Conservation (phyloP, 2,888 invertebrate genomes). For the Drosophila paracracens region DNA sequence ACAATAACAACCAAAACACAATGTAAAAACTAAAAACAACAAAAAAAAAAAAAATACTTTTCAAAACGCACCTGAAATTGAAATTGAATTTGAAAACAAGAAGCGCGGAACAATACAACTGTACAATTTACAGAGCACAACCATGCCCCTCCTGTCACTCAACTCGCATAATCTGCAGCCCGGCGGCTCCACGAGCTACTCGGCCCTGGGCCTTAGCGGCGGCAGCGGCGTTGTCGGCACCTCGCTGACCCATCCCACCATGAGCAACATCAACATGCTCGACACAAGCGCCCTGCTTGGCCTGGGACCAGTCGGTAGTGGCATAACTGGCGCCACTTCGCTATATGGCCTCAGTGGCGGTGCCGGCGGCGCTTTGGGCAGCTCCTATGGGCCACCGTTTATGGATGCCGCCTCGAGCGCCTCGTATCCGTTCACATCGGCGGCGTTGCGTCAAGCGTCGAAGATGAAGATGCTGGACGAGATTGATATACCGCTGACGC, state of each 20-base stretch:
- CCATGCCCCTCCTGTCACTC: constrained; percentile 87
- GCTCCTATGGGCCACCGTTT: constrained; percentile 81
- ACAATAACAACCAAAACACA: constrained; percentile 35
- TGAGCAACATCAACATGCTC: constrained; percentile 81
- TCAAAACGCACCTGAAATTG: constrained; percentile 42
- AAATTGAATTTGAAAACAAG: constrained; percentile 52
- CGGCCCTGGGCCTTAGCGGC: constrained; percentile 84
- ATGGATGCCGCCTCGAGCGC: constrained; percentile 84
- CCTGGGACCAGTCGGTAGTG: constrained; percentile 64
- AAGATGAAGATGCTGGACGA: constrained; percentile 91
- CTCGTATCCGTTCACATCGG: constrained; percentile 87
- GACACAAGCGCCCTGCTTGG: constrained; percentile 81
- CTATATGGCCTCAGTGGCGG: constrained; percentile 77
- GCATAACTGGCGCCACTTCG: constrained; percentile 78
- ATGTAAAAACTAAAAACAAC: constrained; percentile 40
- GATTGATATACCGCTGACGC: constrained; percentile 88
- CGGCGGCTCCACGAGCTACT: constrained; percentile 84
- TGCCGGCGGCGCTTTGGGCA: constrained; percentile 82
- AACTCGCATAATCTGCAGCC: constrained; percentile 85
- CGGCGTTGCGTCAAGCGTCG: constrained; percentile 88
- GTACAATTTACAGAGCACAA: constrained; percentile 88
- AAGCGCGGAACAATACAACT: constrained; percentile 85
- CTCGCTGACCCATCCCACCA: constrained; percentile 83
- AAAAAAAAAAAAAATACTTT: constrained; percentile 21
- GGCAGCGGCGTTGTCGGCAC: constrained; percentile 75